These are phyloP conservation scores for Pachyramphus minor DNA, from an alignment of 2,113 vertebrate genomes.

Conservation along the genomic window DNA sequence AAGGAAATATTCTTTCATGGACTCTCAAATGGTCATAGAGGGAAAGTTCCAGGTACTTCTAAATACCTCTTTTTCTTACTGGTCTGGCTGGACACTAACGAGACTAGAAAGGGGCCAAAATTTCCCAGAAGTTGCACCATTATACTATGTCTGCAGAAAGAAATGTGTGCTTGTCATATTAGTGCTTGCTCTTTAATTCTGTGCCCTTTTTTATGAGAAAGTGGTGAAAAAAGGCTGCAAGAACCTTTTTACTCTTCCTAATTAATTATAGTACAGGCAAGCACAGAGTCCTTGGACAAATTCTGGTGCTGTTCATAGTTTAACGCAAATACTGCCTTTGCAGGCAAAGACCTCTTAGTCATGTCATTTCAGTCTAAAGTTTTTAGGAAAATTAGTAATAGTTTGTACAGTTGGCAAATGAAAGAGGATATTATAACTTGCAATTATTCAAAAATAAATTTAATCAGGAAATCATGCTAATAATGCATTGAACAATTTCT, in stretches of 20 bases:
- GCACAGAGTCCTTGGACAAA: not conserved
- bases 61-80: not conserved
- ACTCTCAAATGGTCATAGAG: not conserved
- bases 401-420: not conserved
- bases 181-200: not conserved
- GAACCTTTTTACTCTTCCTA: not conserved
- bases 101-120: not conserved
- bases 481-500: not conserved
- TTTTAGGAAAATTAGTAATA: not conserved
- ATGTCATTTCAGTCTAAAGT: not conserved
- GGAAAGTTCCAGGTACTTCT: not conserved
- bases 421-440: not conserved
- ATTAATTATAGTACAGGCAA: not conserved
- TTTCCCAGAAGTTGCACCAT: accelerated
- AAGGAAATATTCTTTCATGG: not conserved
- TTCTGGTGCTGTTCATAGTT: not conserved
- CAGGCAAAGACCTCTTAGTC: not conserved
- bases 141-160: not conserved
- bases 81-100: not conserved
- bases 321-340: not conserved
- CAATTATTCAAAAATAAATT: not conserved
- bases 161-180: not conserved
- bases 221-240: not conserved
- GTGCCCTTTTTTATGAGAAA: not conserved
- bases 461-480: not conserved